Base-by-base conservation (phyloP, 2,113 vertebrate genomes). In the Labeo catla region DNA sequence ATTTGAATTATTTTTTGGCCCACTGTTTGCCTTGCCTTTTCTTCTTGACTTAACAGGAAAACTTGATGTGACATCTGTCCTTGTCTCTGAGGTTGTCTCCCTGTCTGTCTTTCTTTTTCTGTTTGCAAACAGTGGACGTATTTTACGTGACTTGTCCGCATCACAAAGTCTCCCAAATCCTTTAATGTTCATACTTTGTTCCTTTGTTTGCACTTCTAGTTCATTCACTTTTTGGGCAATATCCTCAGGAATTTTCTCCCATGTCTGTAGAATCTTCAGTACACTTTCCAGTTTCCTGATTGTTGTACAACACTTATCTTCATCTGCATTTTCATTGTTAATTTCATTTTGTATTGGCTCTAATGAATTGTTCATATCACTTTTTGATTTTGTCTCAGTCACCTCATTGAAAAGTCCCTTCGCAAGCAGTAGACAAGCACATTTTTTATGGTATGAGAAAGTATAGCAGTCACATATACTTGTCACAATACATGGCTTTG, bases 371-470 rank as follows among this genome's bases (percentile, higher is more conserved):
- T 74, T 23, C 10, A 11, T n/a, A 49, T 21, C 3, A 47, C n/a
- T 49, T 49, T 74, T 47, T 21, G 45, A 49, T 15, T 39, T 70
- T 74, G 72, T 49, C 21, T 49, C 43, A 23, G 0, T 45, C 19
- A 73, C 4, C 43, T 74, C 72, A 47, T 49, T 74, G 10, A 74
- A 49, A 49, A 76, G 45, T 76, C 19, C 9, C 45, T 76, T 76
- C 13, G 45, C 72, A 76, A 76, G 72, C n/a, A 49, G 45, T 23
- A 49, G 72, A 76, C 45, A 76, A 13, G 72, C 47, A 52, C 11
- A 76, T 76, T 50, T 76, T 52, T 76, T 76, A 34, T 76, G 73
- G 28, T 76, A 52, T 34, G 73, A 52, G 47, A 76, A 76, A 76
- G 47, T 76, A 50, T 10, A 76, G n/a, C 73, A 76, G n/a, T 76